phyloP scores from a whole-genome alignment of 2,888 invertebrate species.

The Pantelozetes paolii region DNA sequence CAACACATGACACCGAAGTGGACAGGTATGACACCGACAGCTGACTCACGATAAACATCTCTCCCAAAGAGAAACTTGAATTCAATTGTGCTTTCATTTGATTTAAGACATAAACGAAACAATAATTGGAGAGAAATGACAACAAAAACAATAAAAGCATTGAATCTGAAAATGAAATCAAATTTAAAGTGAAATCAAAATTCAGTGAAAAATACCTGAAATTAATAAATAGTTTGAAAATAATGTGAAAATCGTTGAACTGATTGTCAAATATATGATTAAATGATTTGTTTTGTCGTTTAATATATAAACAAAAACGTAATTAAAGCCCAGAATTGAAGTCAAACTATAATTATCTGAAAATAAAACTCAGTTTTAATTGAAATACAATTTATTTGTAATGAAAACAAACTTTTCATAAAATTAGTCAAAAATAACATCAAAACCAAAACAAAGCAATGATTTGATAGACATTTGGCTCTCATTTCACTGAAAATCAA shows the following conservation, averaged over 20 bases:
- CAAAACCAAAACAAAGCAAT: conserved; percentile 19
- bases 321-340: not conserved
- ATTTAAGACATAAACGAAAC: not conserved
- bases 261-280: not conserved
- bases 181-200: too few species aligned
- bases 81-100: not conserved
- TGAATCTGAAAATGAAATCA: not conserved
- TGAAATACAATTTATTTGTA: not conserved
- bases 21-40: conserved; percentile 24
- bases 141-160: not conserved
- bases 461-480: not conserved
- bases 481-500: too few species aligned
- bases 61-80: conserved; percentile 10
- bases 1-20: not conserved
- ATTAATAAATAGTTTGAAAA: conserved; percentile 8
- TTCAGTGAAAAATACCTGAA: too few species aligned
- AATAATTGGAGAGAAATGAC: not conserved
- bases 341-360: not conserved
- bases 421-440: conserved; percentile 7
- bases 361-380: not conserved
- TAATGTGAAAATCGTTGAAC: not conserved
- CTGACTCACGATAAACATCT: conserved; percentile 14
- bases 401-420: not conserved
- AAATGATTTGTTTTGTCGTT: not conserved
- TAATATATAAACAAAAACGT: not conserved